Base-by-base conservation (phyloP, 2,888 invertebrate genomes). In the Neoaliturus tenellus region DNA sequence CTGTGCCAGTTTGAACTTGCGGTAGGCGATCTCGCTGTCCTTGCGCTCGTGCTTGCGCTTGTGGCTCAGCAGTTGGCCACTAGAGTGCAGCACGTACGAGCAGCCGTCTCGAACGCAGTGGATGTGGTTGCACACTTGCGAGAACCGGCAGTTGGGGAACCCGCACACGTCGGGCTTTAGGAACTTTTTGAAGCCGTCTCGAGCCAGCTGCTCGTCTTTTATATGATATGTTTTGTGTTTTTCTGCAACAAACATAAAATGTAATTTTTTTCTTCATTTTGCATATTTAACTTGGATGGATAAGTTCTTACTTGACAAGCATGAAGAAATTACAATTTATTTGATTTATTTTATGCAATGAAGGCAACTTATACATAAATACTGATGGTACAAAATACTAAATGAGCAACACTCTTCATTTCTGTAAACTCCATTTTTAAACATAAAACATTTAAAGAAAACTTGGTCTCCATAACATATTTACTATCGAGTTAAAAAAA, bases 161-260 rank as follows among this genome's bases (percentile, higher is more conserved):
- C 96, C 96, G 88, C 99, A 99, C 0, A 94, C 93, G 89, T 99
- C 99, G 88, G 98, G 98, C 91, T 99, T 99, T 95, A 99, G 97
- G 91, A 98, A 99, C 91, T 99, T 99, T 91, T 98, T 99, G 92
- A 99, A 99, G 23, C 99, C 99, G 90, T 99, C 99, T 86, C 97
- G 94, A 55, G 97, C 96, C 71, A 99, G 92, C 87, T 98, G 98
- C 90, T 98, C 98, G 91, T 99, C 99, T 91, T 98, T 98, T 89
- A 98, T 96, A 91, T 99, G 99, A 90, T 99, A 99, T 1, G 98
- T 96, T 91, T 99, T 99, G 93, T 99, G 99, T 92, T 99, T 99
- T 91, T 99, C 99, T 98, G 92, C 23, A 91, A 78, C 1, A 69
- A 39, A 39, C 10, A 14, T 39, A n/a, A n/a, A n/a, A n/a, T n/a